A percentile compares a stretch with the other conserved stretches of the same genome.
phyloP scores from a whole-genome alignment of 2,797 vertebrate genomes.

The Acipenser oxyrinchus region DNA sequence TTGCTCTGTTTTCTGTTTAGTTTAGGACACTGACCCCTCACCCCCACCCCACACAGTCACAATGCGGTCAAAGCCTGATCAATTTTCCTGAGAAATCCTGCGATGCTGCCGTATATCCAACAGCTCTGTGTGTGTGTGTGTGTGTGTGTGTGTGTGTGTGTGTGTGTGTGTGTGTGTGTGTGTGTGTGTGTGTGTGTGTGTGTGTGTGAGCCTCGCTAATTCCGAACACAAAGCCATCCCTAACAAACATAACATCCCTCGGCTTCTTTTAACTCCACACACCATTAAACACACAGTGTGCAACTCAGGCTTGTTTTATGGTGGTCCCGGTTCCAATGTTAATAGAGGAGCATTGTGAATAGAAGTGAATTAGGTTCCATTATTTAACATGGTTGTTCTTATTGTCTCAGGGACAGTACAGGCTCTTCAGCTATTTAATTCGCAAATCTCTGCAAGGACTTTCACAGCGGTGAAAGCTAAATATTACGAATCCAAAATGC shows the following conservation, averaged over 20 bases:
- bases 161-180: too few species aligned
- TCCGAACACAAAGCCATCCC: background rate
- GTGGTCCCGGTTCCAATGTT: conserved; percentile 19
- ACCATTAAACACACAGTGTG: conserved; percentile 34
- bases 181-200: too few species aligned
- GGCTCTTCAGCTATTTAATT: background rate
- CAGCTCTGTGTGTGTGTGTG: too few species aligned
- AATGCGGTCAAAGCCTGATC: too few species aligned
- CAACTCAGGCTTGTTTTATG: conserved; percentile 16
- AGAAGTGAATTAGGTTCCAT: background rate
- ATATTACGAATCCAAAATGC: background rate
- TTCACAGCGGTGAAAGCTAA: background rate
- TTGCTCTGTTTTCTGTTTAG: too few species aligned
- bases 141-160: too few species aligned
- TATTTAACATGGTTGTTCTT: conserved; percentile 6
- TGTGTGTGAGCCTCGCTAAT: too few species aligned
- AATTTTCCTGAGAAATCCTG: too few species aligned
- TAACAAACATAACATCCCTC: background rate
- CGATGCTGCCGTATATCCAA: too few species aligned
- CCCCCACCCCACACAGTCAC: background rate
- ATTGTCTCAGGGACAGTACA: background rate
- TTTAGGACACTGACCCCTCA: too few species aligned
- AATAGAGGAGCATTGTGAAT: background rate
- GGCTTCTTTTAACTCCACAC: conserved; percentile 42
- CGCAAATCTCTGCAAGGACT: background rate